Evolutionary conservation across 1,140 invertebrate genomes (phyloP).

Genomic region (Plectus sambesii): DNA sequence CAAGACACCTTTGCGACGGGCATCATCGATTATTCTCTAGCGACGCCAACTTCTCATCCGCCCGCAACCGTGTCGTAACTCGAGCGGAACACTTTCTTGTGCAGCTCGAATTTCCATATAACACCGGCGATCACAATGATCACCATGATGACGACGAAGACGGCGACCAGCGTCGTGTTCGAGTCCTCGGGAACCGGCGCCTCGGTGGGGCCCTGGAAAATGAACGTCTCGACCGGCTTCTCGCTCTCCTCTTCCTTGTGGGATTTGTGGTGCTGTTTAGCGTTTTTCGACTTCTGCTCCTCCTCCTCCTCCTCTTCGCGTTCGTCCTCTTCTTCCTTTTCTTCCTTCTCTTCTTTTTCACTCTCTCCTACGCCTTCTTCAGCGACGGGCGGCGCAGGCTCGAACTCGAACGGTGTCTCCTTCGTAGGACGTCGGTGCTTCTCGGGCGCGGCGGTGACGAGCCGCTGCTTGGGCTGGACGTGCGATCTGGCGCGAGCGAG

Average conservation of each 20-base stretch:
- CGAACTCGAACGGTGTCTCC: conserved; percentile 12
- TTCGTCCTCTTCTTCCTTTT: conserved; percentile 16
- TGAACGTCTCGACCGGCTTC: conserved; percentile 22
- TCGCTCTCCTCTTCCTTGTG: conserved; percentile 14
- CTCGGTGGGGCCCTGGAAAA: conserved; percentile 40
- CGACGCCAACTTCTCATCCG: conserved; percentile 21
- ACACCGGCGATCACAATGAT: conserved; percentile 39
- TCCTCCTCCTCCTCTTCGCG: conserved; percentile 5
- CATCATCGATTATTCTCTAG: too few relatives aligned
- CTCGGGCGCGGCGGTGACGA: too few relatives aligned
- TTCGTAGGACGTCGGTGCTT: conserved; percentile 21
- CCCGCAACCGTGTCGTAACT: conserved; percentile 42
- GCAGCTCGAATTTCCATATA: conserved; percentile 40
- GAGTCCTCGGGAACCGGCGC: conserved; percentile 38
- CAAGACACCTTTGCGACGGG: too few relatives aligned
- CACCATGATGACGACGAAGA: conserved; percentile 40
- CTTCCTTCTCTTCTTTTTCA: conserved; percentile 18
- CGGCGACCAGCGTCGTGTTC: conserved; percentile 31
- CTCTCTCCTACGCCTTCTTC: conserved; percentile 16
- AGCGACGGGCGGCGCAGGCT: conserved; percentile 4
- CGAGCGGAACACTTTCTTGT: conserved; percentile 37
- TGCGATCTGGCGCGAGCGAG: conserved; percentile 30
- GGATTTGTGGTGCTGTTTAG: conserved; percentile 12
- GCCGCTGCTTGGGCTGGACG: conserved; percentile 33
- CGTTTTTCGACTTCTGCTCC: too few relatives aligned